Base-by-base conservation (phyloP, 2,113 vertebrate species). In the Alexandromys fortis region DNA sequence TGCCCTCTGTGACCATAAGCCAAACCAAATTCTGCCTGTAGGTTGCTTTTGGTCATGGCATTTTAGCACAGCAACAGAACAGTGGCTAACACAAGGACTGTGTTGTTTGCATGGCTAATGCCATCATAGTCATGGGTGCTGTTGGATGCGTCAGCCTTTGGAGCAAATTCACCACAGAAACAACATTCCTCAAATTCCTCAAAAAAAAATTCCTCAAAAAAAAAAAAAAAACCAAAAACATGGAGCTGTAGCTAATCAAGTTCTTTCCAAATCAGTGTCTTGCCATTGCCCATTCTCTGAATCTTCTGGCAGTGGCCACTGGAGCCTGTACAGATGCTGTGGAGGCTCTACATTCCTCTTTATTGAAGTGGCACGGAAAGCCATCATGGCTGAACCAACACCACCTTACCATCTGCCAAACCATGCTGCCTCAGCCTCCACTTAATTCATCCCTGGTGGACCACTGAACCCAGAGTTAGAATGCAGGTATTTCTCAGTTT, bases 251-350 rank as follows among this genome's bases (percentile, higher is more conserved):
- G 58, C 30, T 99, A 58, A 99, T 63, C 99, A 61, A 99, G 98
- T 96, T 99, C 99, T 96, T 99, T 99, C 99, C 99, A 99, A 76
- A 99, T 99, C 1, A 99, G 98, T 78, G 99, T 95, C 99, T 99
- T 21, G 21, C 8, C 42, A 33, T 12, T 33, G 61, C 2, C 38
- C 55, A 33, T 86, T 65, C 83, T 67, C 28, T 11, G 9, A 19
- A 11, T 86, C 58, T 35, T 45, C 83, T 47, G 42, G 9, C 4
- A 33, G 17, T 30, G 63, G 63, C 17, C n/a, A 67, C 28, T 1
- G 61, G 82, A 86, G 61, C 38, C 26, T 2, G 1, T 67, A 17
- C 82, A 13, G 24, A n/a, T 61, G 55, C 55, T 83, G 55, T 42
- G 35, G 35, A 65, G 58, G n/a, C 33, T 30, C 38, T 38, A 63